Base-by-base conservation (phyloP, 2,888 invertebrate species). In the Notodonta dromedarius region DNA sequence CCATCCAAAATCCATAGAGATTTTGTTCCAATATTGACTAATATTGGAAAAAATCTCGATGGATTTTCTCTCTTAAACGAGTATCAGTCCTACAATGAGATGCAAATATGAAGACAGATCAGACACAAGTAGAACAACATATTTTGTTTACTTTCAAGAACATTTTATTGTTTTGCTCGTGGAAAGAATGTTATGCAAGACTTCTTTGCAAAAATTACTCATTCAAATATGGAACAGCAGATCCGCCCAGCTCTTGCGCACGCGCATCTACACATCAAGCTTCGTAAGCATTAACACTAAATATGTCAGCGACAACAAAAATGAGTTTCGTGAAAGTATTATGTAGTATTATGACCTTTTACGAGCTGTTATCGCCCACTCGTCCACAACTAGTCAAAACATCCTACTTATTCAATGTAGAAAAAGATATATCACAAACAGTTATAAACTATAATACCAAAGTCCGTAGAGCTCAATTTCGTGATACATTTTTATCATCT, bases 331-430 rank as follows among this genome's bases (percentile, higher is more conserved):
- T 77, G 85, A 88, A 86, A 86, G 84, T 81, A 79, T 87, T 86
- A 83, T 79, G 78, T 24, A 24, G 24, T 24, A 24, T 86, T 81
- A 82, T 82, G 84, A 87, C 87, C 85, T 87, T 88, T 86, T 71
- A 72, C 64, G 67, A 58, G 70, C 67, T 74, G 76, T 74, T 74
- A 76, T 85, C 85, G 80, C 86, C 84, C 79, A 86, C 86, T 74
- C 77, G 73, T 81, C 78, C 76, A 69, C 57, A 58, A 54, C 71
- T 70, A 61, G 73, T 63, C 74, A 71, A 58, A 64, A 68, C 69
- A 77, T 75, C 77, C 70, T 69, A 78, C 77, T 79, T 77, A 74
- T 74, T 24, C 24, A 24, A 66, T 59, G 61, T 67, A 69, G 8
- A 42, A 42, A 44, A 12, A 44, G 3, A 12, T 12, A 5, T 12